Conservation (phyloP, 2,888 invertebrate species). For the Drosophila hawaiiensis region DNA sequence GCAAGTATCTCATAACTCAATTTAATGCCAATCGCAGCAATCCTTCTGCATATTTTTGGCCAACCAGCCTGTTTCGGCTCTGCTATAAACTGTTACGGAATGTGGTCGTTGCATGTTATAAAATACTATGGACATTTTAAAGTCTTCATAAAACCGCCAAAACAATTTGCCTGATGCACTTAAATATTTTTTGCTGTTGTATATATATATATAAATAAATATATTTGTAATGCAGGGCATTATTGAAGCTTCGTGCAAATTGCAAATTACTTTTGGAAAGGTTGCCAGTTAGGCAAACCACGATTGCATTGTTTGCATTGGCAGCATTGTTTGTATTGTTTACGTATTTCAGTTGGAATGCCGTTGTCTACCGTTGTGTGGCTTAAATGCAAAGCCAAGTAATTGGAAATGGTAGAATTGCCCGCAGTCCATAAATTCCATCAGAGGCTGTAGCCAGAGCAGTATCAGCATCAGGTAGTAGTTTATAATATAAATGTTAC, state of each 20-base stretch:
- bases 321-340: conserved; percentile 28
- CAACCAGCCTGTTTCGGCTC: conserved; percentile 23
- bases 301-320: neutral
- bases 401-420: conserved; percentile 45
- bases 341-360: conserved; percentile 10
- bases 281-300: neutral
- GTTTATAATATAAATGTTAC: conserved; percentile 35
- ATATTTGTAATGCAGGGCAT: neutral
- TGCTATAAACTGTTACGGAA: conserved; percentile 35
- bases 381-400: conserved; percentile 32
- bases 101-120: conserved; percentile 25
- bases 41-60: conserved; percentile 64
- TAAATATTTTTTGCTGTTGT: conserved; percentile 42
- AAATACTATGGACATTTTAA: conserved; percentile 24
- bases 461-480: neutral
- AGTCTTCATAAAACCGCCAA: conserved; percentile 62
- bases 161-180: conserved; percentile 67
- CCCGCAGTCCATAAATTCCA: conserved; percentile 32
- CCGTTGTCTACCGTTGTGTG: conserved; percentile 29
- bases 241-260: conserved; percentile 29
- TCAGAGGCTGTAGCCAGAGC: neutral
- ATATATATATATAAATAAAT: conserved; percentile 24
- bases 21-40: conserved; percentile 62
- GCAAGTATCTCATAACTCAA: conserved; percentile 71
- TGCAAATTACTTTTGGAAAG: conserved; percentile 20